phyloP scores from a whole-genome alignment of 2,888 invertebrate species.

The Andrena trimmerana region DNA sequence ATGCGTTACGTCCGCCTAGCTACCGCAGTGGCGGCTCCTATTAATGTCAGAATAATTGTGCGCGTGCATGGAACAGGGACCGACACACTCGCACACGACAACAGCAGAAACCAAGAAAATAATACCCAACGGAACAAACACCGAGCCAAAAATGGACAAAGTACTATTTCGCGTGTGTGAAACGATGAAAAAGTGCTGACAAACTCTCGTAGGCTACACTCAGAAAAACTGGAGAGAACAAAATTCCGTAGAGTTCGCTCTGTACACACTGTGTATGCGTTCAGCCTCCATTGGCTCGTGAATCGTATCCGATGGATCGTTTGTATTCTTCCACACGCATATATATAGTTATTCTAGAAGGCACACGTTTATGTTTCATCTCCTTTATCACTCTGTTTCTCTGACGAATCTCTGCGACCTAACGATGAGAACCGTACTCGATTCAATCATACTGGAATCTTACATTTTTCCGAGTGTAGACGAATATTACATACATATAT shows the following conservation, averaged over 20 bases:
- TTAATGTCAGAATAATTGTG: conserved; percentile 61
- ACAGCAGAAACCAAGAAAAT: conserved; percentile 29
- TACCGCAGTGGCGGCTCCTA: conserved; percentile 41
- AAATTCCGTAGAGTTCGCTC: conserved; percentile 35
- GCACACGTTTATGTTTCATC: conserved; percentile 21
- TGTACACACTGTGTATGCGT: background rate
- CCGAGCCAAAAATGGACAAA: conserved; percentile 71
- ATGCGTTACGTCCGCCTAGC: conserved; percentile 48
- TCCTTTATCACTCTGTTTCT: conserved; percentile 18
- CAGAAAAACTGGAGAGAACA: conserved; percentile 45
- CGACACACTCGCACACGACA: conserved; percentile 35
- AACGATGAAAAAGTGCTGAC: conserved; percentile 53
- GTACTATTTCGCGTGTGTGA: conserved; percentile 69
- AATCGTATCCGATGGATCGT: conserved; percentile 41
- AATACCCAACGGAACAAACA: conserved; percentile 58
- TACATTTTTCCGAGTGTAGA: conserved; percentile 60
- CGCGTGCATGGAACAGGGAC: conserved; percentile 66
- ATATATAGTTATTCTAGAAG: conserved; percentile 43
- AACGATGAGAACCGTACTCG: conserved; percentile 2
- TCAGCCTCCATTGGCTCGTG: conserved; percentile 15
- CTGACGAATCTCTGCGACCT: background rate
- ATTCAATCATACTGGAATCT: conserved; percentile 35
- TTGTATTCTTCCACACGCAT: conserved; percentile 34
- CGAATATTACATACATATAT: conserved; percentile 28
- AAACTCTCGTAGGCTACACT: conserved; percentile 50